These are phyloP conservation scores for Forpus xanthops DNA, from an alignment of 2,797 vertebrate genomes.

Conservation along the genomic window DNA sequence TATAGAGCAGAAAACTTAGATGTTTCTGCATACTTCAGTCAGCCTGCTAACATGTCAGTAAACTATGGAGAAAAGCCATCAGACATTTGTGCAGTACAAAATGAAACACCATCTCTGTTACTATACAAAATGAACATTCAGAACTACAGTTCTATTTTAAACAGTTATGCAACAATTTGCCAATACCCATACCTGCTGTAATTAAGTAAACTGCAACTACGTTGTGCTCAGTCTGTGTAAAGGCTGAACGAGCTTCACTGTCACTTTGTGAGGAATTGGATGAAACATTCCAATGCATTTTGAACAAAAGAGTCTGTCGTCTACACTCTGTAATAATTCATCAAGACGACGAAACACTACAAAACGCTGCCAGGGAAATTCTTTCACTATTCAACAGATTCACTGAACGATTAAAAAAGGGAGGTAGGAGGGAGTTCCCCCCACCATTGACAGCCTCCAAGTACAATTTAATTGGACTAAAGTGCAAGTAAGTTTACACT, in stretches of 20 bases:
- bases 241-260: constrained; percentile 83
- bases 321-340: constrained; percentile 21
- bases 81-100: background rate
- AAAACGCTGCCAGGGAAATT: constrained; percentile 25
- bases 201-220: constrained; percentile 94
- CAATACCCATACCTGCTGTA: constrained; percentile 86
- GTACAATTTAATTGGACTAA: constrained; percentile 60
- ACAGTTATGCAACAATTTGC: background rate
- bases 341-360: background rate
- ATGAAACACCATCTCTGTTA: background rate
- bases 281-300: constrained; percentile 71
- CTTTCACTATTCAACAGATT: constrained; percentile 51
- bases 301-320: constrained; percentile 26
- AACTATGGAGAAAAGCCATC: background rate
- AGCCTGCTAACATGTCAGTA: background rate
- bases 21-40: background rate
- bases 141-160: background rate
- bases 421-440: background rate
- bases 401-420: constrained; percentile 16
- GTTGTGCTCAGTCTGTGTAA: constrained; percentile 92
- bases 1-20: background rate
- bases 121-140: background rate
- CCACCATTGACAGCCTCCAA: constrained; percentile 20
- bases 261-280: constrained; percentile 76
- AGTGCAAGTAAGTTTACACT: constrained; percentile 66